phyloP scores from a whole-genome alignment of 2,888 invertebrate genomes.

The Druceiella hillmani region DNA sequence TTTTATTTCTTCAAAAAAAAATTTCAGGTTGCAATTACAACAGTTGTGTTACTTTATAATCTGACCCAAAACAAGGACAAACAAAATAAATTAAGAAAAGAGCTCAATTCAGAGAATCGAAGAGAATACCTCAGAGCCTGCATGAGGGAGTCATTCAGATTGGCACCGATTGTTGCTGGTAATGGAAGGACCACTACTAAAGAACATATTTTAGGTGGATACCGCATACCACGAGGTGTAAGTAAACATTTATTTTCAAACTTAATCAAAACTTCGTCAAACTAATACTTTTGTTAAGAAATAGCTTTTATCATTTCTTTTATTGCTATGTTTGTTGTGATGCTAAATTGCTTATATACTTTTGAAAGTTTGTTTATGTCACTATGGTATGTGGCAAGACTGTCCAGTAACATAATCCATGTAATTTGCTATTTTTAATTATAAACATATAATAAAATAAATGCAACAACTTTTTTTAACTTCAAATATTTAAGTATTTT shows the following conservation, averaged over 20 bases:
- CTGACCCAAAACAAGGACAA: conserved; percentile 58
- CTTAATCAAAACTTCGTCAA: no score
- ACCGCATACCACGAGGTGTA: conserved; percentile 56
- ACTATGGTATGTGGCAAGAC: no score
- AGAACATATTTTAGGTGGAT: conserved; percentile 57
- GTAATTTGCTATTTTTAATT: no score
- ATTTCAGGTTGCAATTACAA: conserved; percentile 51
- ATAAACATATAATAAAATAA: no score
- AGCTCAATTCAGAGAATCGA: conserved; percentile 42
- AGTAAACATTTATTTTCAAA: conserved; percentile 26
- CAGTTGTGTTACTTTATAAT: conserved; percentile 52
- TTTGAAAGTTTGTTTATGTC: no score
- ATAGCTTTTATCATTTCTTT: no score
- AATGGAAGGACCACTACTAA: conserved; percentile 47
- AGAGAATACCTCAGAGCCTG: conserved; percentile 63
- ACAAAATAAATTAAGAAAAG: conserved; percentile 57
- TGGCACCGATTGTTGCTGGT: conserved; percentile 56
- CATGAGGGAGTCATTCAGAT: conserved; percentile 63
- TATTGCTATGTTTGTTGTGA: no score
- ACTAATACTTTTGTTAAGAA: no score
- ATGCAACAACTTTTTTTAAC: no score
- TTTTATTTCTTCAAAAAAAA: conserved; percentile 1
- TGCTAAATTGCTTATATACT: no score
- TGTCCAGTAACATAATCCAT: no score
- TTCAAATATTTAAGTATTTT: no score